phyloP scores from a whole-genome alignment of 2,888 invertebrate species.

The Eupithecia abbreviata region DNA sequence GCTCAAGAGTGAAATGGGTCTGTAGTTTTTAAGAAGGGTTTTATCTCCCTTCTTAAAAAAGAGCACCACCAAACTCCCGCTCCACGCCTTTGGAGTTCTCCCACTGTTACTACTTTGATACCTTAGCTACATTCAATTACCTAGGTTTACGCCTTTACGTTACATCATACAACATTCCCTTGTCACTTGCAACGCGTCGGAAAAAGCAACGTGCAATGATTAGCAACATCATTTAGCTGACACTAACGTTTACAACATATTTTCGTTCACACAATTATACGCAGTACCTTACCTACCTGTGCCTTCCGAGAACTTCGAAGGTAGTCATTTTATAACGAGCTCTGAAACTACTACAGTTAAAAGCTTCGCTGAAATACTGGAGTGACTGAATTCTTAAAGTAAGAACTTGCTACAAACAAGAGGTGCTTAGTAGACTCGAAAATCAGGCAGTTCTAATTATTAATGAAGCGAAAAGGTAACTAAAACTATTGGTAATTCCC shows the following conservation, averaged over 20 bases:
- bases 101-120: too few relatives aligned
- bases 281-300: conserved; percentile 8
- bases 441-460: too few relatives aligned
- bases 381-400: not conserved
- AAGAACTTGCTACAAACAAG: not conserved
- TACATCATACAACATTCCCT: conserved; percentile 21
- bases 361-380: not conserved
- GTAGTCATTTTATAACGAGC: not conserved
- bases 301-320: conserved; percentile 15
- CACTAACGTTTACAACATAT: conserved; percentile 41
- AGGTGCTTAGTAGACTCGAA: not conserved
- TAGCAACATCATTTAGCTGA: conserved; percentile 22
- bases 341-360: not conserved
- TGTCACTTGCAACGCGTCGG: conserved; percentile 22
- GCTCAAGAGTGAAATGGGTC: too few relatives aligned
- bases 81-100: too few relatives aligned
- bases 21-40: too few relatives aligned
- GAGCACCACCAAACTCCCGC: too few relatives aligned
- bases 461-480: too few relatives aligned
- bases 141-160: not conserved
- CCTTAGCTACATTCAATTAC: conserved; percentile 1
- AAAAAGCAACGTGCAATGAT: conserved; percentile 29
- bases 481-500: not conserved
- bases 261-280: conserved; percentile 31
- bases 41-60: too few relatives aligned